phyloP scores from a whole-genome alignment of 2,888 invertebrate genomes.

The Venusia cambrica region DNA sequence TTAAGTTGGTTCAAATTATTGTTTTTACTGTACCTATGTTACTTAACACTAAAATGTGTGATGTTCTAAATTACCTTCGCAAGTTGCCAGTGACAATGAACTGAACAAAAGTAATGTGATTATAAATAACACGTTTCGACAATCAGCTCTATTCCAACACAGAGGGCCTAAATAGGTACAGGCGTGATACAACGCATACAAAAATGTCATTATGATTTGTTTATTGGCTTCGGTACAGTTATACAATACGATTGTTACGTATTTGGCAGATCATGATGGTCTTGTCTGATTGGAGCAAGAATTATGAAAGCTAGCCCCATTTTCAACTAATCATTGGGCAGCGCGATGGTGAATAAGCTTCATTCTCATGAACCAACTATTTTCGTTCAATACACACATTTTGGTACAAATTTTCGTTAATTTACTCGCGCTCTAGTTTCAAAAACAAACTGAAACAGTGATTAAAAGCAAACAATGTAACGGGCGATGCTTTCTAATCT shows the following conservation, averaged over 20 bases:
- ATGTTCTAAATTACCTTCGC: too few species aligned
- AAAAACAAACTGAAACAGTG: conserved; percentile 21
- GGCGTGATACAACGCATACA: conserved; percentile 24
- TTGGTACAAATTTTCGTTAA: conserved; percentile 23
- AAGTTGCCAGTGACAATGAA: neutral
- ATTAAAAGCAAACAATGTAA: conserved; percentile 17
- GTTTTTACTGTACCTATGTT: too few species aligned
- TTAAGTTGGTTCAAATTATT: too few species aligned
- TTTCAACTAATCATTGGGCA: too few species aligned
- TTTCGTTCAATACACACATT: conserved; percentile 7
- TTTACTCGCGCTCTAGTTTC: conserved; percentile 24
- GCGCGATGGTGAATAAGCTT: too few species aligned
- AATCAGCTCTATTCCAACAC: conserved; percentile 2
- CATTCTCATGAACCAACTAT: too few species aligned
- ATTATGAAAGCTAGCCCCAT: too few species aligned
- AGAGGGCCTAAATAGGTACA: conserved; percentile 16
- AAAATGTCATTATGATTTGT: conserved; percentile 17
- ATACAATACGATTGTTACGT: conserved; percentile 33
- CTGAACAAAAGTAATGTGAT: neutral
- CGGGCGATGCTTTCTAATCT: conserved; percentile 8
- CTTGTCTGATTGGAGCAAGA: conserved; percentile 14
- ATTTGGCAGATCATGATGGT: conserved; percentile 25
- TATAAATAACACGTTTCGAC: conserved; percentile 1
- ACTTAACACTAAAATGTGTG: too few species aligned
- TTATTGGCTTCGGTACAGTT: conserved; percentile 27